A percentile compares a stretch with the other conserved stretches of the same genome.
phyloP scores from a whole-genome alignment of 2,888 invertebrate genomes.

The Glaucopsyche alexis region DNA sequence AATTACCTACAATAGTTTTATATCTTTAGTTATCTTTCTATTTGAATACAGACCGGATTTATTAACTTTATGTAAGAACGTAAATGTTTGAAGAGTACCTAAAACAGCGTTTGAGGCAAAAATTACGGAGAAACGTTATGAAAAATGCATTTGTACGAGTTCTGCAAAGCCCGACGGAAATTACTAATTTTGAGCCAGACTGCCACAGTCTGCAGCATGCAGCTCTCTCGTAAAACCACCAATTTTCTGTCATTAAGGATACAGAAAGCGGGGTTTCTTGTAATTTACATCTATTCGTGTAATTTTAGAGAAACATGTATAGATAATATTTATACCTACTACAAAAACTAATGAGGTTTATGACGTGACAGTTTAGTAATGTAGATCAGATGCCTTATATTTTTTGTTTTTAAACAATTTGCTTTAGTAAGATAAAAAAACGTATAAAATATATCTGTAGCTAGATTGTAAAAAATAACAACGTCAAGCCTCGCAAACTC shows the following conservation, averaged over 20 bases:
- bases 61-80: background rate
- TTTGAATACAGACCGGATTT: background rate
- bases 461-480: constrained; percentile 52
- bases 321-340: background rate
- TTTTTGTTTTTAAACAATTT: too few relatives aligned
- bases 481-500: constrained; percentile 69
- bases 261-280: background rate
- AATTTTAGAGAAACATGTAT: background rate
- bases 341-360: too few relatives aligned
- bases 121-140: background rate
- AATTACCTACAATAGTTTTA: constrained; percentile 16
- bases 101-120: background rate
- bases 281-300: background rate
- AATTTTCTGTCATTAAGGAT: constrained; percentile 6
- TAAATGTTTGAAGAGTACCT: background rate
- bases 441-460: constrained; percentile 48
- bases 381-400: too few relatives aligned
- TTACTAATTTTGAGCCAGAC: constrained; percentile 6
- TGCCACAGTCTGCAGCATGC: background rate
- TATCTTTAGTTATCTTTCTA: background rate
- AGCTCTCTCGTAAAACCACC: constrained; percentile 8
- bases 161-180: constrained; percentile 10
- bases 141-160: background rate
- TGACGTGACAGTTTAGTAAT: too few relatives aligned
- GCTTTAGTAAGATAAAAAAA: too few relatives aligned